These are phyloP conservation scores for Spisula solida DNA, from an alignment of 2,888 invertebrate species.

Conservation along the genomic window DNA sequence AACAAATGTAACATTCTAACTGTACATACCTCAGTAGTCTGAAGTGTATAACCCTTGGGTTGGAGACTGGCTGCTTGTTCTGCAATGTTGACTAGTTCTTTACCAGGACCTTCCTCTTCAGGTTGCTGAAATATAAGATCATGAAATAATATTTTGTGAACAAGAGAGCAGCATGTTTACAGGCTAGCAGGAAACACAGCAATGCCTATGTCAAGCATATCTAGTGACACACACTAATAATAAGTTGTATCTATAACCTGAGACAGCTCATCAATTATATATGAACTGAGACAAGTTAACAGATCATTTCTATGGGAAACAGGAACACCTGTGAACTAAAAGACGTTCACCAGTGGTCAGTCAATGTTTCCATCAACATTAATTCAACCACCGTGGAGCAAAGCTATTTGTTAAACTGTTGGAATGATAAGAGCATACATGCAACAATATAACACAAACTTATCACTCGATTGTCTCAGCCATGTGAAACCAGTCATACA, in stretches of 20 bases:
- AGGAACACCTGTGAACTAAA: conserved; percentile 14
- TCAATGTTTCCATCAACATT: too few species aligned
- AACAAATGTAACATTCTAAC: not conserved
- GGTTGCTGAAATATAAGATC: conserved; percentile 30
- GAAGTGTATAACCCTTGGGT: conserved; percentile 98
- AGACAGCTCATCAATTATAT: not conserved
- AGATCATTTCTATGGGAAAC: conserved; percentile 14
- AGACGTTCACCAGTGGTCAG: not conserved
- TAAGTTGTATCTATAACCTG: not conserved
- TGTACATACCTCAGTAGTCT: conserved; percentile 93
- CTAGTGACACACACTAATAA: too few species aligned
- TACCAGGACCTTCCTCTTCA: conserved; percentile 79
- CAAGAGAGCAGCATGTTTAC: too few species aligned
- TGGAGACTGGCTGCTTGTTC: conserved; percentile 98
- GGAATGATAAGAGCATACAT: too few species aligned
- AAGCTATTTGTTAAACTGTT: too few species aligned
- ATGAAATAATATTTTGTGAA: not conserved
- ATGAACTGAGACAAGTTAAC: conserved; percentile 5
- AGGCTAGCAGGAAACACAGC: too few species aligned
- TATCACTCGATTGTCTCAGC: conserved; percentile 17
- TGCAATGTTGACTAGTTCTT: conserved; percentile 96
- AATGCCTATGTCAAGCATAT: too few species aligned
- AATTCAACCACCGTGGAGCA: too few species aligned
- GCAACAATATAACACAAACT: too few species aligned
- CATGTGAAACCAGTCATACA: conserved; percentile 36